These are phyloP conservation scores for Galaxea fascicularis DNA, from an alignment of 92 coral and sea anemone genomes.

Conservation along the genomic window DNA sequence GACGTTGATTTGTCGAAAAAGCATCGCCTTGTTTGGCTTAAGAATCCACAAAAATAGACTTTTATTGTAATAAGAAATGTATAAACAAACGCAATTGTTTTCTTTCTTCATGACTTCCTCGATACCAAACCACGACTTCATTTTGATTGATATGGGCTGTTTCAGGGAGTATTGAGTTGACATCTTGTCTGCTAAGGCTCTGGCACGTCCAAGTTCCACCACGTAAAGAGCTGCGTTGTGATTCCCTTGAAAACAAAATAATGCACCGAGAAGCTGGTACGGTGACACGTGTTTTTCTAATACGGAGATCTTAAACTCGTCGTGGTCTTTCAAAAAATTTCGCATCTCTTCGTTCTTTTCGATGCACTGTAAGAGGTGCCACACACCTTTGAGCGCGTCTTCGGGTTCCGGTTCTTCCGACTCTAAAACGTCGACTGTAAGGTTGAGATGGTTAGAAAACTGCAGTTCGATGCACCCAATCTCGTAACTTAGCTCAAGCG, in stretches of 20 bases:
- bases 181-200: background rate
- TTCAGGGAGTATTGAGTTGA: background rate
- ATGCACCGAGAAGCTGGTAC: background rate
- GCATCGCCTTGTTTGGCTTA: background rate
- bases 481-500: background rate
- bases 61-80: background rate
- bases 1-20: background rate
- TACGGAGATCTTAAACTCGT: background rate
- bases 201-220: background rate
- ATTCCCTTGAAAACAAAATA: background rate
- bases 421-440: background rate
- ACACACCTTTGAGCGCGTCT: background rate
- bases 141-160: background rate
- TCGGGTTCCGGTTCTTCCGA: background rate
- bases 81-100: background rate
- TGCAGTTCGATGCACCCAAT: background rate
- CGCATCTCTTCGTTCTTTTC: background rate
- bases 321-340: background rate
- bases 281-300: background rate
- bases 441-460: background rate
- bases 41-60: background rate
- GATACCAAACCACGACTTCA: background rate
- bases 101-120: background rate
- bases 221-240: background rate
- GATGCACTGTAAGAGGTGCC: background rate